Base-by-base conservation (phyloP, 2,888 invertebrate genomes). In the Noctuana brunneofusca region DNA sequence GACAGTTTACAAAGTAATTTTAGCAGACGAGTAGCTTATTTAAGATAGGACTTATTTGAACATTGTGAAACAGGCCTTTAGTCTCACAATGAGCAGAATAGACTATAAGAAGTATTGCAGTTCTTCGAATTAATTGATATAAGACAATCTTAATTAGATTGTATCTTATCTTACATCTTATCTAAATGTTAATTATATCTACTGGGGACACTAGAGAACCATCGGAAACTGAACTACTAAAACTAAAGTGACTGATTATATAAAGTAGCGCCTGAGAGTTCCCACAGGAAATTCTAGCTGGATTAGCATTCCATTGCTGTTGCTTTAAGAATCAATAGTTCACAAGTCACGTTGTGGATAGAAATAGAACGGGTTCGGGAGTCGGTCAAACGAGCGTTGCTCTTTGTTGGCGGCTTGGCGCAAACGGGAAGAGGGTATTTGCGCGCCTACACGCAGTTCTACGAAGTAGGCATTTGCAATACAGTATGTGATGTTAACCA, bases 381-480 rank as follows among this genome's bases (percentile, higher is more conserved):
- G 53, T 62, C 60, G 60, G 60, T 62, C 60, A 58, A 46, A 48
- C 60, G 60, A 62, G 14, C 60, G 48, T 62, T 62, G 60, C 60
- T 62, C 60, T 62, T 62, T 60, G 48, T 59, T 49, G 43, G 50
- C 43, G 24, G 54, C 35, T 59, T 49, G 43, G 50, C 43, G 24
- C 53, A 46, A 46, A 62, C 60, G 54, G 60, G 60, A 62, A 62
- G 54, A 62, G 54, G 60, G 54, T 55, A 60, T 60, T 60, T 60
- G 60, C 54, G 18, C 54, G 60, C 48, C 35, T 54, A 43, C 20
- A 12, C 14, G 20, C 32, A 52, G 30, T 16, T 30, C 22, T 18
- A 30, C 35, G 16, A 32, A 58, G 35, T 50, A 50, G 49, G 16
- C 35, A 58, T 22, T 48, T 48, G 22, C 4, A 48, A 16, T 20